A percentile compares a stretch with the other conserved stretches of the same genome.
Evolutionary conservation across 2,797 vertebrate genomes (phyloP).

Genomic region (Pachyuromys duprasi): DNA sequence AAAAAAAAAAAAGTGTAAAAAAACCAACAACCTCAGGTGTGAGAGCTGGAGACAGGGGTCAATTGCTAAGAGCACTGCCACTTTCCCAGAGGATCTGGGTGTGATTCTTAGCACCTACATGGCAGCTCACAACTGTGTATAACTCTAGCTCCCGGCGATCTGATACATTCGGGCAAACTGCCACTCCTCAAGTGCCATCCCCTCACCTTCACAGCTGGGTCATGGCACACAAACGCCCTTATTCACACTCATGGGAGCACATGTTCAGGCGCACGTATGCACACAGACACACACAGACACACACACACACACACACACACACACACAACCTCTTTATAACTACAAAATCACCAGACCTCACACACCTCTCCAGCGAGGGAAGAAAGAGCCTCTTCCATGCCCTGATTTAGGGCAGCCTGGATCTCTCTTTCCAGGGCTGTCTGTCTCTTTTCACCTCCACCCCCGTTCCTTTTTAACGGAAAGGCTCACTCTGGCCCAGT

Average conservation of each 20-base stretch:
- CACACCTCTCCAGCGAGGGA: not conserved
- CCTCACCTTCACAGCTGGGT: not conserved
- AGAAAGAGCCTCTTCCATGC: not conserved
- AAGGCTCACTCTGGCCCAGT: not conserved
- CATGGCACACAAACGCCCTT: not conserved
- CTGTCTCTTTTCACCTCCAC: too few species aligned
- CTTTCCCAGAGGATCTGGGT: not conserved
- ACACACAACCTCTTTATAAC: not conserved
- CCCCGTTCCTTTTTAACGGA: not conserved
- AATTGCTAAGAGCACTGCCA: not conserved
- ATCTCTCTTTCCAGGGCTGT: not conserved
- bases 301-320: not conserved
- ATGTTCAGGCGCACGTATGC: rapidly evolving
- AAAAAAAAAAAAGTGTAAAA: not conserved
- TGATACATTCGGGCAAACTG: not conserved
- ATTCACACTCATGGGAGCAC: not conserved
- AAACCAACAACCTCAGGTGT: not conserved
- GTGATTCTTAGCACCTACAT: not conserved
- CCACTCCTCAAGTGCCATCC: not conserved
- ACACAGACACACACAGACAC: not conserved
- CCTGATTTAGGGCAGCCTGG: not conserved
- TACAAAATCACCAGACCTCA: not conserved
- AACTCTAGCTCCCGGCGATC: not conserved
- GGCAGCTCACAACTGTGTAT: not conserved
- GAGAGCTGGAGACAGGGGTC: not conserved